These are phyloP conservation scores for Popillia japonica DNA, from an alignment of 1,140 invertebrate genomes.

Conservation along the genomic window DNA sequence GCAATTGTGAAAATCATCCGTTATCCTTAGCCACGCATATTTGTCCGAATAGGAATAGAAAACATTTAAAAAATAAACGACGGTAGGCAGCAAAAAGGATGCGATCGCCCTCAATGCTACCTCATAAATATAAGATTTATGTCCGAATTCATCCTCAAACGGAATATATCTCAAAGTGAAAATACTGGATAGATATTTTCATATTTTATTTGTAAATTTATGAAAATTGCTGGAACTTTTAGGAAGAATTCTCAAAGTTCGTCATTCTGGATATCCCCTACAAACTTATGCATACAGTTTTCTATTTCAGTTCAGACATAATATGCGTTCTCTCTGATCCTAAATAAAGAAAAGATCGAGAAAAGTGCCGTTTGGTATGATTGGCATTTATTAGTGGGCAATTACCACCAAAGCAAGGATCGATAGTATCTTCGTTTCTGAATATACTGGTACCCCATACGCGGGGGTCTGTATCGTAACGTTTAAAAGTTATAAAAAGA, in stretches of 20 bases:
- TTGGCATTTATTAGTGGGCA: conserved; percentile 5
- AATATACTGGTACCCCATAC: too few species aligned
- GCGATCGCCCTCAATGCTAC: background rate
- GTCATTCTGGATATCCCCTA: background rate
- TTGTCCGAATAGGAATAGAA: background rate
- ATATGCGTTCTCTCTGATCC: background rate
- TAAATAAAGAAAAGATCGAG: background rate
- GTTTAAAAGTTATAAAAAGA: too few species aligned
- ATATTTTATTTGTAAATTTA: conserved; percentile 32
- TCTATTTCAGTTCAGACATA: background rate
- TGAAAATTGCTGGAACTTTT: conserved; percentile 24
- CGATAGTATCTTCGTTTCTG: too few species aligned
- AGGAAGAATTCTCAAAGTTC: conserved; percentile 2
- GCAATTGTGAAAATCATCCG: background rate
- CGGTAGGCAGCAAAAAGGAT: background rate
- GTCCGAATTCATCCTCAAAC: conserved; percentile 10
- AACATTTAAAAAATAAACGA: background rate
- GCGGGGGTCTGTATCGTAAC: too few species aligned
- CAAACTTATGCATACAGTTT: conserved; percentile 10
- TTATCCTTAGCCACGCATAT: background rate
- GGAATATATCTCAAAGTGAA: background rate
- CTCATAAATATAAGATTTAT: conserved; percentile 22
- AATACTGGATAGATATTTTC: conserved; percentile 14
- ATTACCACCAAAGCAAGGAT: too few species aligned
- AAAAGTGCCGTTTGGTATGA: background rate